Percentiles rank a stretch among this genome's conserved stretches.
Conservation (phyloP, 1,140 invertebrate species). For the Hyles euphorbiae region DNA sequence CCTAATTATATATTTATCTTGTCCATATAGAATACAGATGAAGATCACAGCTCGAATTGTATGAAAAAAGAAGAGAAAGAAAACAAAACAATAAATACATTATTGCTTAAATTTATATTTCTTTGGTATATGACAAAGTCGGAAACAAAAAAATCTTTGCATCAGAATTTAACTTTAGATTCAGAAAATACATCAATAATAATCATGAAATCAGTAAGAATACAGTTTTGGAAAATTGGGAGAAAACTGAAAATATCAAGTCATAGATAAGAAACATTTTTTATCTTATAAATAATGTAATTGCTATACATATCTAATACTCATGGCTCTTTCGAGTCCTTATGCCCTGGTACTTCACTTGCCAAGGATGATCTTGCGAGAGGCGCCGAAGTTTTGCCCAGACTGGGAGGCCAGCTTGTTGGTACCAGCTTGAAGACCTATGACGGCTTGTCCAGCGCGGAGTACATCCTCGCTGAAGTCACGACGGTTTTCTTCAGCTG, state of each 20-base stretch:
- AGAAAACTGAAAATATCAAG: not conserved
- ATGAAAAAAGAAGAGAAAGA: too few species aligned
- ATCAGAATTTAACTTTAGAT: not conserved
- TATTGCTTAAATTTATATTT: too few species aligned
- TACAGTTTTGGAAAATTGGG: not conserved
- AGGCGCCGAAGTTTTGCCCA: constrained; percentile 93
- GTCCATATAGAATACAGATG: too few species aligned
- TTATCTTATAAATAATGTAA: too few species aligned
- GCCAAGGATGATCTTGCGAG: constrained; percentile 87
- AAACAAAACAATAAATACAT: too few species aligned
- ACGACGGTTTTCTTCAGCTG: constrained; percentile 89
- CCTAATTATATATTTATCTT: too few species aligned
- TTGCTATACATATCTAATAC: not conserved
- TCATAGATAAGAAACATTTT: not conserved
- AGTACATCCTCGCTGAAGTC: constrained; percentile 94
- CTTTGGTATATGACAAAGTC: too few species aligned
- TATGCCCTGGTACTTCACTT: constrained; percentile 76
- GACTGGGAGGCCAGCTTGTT: constrained; percentile 93
- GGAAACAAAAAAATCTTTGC: too few species aligned
- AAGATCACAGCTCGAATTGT: too few species aligned
- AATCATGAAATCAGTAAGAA: not conserved
- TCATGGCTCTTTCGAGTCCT: constrained; percentile 13
- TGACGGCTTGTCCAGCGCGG: constrained; percentile 87
- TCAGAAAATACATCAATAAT: not conserved
- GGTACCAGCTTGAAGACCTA: constrained; percentile 93